phyloP scores from a whole-genome alignment of 2,888 invertebrate species.

The Lapara coniferarum region DNA sequence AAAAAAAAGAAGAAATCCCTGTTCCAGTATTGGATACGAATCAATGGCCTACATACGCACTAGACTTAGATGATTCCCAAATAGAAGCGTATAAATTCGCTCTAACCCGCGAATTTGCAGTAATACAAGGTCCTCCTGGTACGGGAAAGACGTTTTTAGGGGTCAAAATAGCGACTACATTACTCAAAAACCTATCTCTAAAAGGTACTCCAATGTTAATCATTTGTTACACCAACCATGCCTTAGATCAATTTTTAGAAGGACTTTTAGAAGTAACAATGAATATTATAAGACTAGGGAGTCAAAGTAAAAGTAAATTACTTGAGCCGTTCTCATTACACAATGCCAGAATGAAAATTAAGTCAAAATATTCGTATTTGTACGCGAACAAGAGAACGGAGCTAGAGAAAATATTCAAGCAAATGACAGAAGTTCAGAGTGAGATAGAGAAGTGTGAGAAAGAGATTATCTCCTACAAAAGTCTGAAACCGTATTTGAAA shows the following conservation, averaged over 20 bases:
- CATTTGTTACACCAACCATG: constrained; percentile 93
- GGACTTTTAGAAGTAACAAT: constrained; percentile 84
- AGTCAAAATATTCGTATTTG: constrained; percentile 67
- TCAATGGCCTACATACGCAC: constrained; percentile 74
- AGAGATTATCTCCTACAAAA: constrained; percentile 62
- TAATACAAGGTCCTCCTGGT: constrained; percentile 95
- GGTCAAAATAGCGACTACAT: constrained; percentile 87
- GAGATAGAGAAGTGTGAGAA: constrained; percentile 73
- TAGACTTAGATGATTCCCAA: constrained; percentile 87
- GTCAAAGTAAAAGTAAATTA: constrained; percentile 85
- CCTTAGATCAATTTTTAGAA: constrained; percentile 93
- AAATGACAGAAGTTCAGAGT: constrained; percentile 66
- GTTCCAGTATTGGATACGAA: constrained; percentile 62
- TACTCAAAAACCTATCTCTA: constrained; percentile 85
- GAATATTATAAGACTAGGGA: constrained; percentile 87
- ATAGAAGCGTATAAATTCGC: constrained; percentile 86
- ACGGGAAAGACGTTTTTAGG: constrained; percentile 94
- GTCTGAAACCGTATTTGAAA: constrained; percentile 57
- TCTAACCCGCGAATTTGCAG: constrained; percentile 87
- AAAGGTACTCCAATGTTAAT: constrained; percentile 87
- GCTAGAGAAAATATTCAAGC: constrained; percentile 59
- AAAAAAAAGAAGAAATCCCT: constrained; percentile 53
- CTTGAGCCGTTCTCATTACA: constrained; percentile 81
- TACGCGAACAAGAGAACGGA: constrained; percentile 62
- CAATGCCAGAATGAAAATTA: constrained; percentile 60